These are phyloP conservation scores for Mustela nigripes DNA, from an alignment of 2,113 vertebrate species.

Conservation along the genomic window DNA sequence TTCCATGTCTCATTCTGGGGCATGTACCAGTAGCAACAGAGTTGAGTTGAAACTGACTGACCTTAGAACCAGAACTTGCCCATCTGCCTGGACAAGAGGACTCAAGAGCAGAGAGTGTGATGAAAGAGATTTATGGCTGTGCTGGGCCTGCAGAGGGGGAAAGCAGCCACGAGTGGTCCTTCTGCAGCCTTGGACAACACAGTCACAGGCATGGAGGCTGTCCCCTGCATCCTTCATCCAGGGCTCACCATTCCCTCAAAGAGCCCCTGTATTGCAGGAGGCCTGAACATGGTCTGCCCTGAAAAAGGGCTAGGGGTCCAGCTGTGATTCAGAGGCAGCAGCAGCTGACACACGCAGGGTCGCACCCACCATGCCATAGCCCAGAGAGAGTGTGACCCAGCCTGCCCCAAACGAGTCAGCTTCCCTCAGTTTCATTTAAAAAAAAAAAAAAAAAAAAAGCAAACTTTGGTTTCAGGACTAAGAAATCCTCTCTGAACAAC, in stretches of 20 bases:
- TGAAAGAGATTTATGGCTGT: background rate
- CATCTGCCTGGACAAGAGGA: background rate
- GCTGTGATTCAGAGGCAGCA: background rate
- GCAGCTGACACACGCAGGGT: background rate
- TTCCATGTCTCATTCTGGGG: background rate
- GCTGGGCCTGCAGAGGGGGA: background rate
- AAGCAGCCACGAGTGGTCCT: background rate
- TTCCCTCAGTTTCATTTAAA: background rate
- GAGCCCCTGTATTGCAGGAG: background rate
- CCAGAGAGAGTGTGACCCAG: background rate
- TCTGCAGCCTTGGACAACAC: background rate
- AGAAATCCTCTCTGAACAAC: conserved; percentile 49
- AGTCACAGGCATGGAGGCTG: background rate
- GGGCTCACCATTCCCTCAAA: background rate
- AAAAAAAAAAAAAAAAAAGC: background rate
- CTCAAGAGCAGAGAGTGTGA: background rate
- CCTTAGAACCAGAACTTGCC: background rate
- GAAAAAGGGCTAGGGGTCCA: background rate
- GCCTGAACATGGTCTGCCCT: background rate
- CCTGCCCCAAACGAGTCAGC: background rate
- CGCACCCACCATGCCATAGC: background rate
- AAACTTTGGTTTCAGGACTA: conserved; percentile 46
- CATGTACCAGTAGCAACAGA: background rate
- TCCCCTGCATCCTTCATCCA: background rate
- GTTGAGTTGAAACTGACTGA: background rate